Base-by-base conservation (phyloP, 1,140 invertebrate species). In the Cotesia typhae region DNA sequence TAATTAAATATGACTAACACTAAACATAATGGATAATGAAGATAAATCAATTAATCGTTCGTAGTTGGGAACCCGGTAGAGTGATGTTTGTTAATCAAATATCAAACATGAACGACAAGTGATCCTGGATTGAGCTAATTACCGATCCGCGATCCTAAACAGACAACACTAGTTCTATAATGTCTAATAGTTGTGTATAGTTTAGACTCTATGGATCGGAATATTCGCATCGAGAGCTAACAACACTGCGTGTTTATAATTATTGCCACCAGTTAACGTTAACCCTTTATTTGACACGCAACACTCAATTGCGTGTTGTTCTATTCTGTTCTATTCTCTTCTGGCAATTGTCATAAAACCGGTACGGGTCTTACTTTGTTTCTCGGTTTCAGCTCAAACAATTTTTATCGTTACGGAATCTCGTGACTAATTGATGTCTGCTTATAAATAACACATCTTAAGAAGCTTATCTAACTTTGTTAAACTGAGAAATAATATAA, bases 221-320 rank as follows among this genome's bases (percentile, higher is more conserved):
- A 47, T 10, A 9, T 9, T 10, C 5, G 14, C 51, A 67, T 67
- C 66, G 36, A 51, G 53, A 67, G 53, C 36, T 67, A 55, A 47
- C 66, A 6, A 5, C 28, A n/a, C 53, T 36, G 66, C 66, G 66
- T 67, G 66, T 20, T 53, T 35, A 35, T 36, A 55, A 67, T 67
- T 53, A 53, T 67, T 36, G 17, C n/a, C 57, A 20, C 28, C 51
- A 36, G 66, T 67, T 55, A 35, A 17, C 52, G 53, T 36, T 55
- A 35, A 47, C 41, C 47, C 14, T 17, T 4, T 14, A 17, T 17
- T 36, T 51, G 47, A 67, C 66, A 55, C 66, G 51, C 66, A 67
- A 67, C 66, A 12, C 51, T 67, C 66, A 67, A 10, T 36, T 36
- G 52, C n/a, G n/a, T n/a, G n/a, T n/a, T n/a, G n/a, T n/a, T n/a